Percentiles rank a stretch among this genome's conserved stretches.
Conservation (phyloP, 2,113 vertebrate species). For the Promerops cafer region DNA sequence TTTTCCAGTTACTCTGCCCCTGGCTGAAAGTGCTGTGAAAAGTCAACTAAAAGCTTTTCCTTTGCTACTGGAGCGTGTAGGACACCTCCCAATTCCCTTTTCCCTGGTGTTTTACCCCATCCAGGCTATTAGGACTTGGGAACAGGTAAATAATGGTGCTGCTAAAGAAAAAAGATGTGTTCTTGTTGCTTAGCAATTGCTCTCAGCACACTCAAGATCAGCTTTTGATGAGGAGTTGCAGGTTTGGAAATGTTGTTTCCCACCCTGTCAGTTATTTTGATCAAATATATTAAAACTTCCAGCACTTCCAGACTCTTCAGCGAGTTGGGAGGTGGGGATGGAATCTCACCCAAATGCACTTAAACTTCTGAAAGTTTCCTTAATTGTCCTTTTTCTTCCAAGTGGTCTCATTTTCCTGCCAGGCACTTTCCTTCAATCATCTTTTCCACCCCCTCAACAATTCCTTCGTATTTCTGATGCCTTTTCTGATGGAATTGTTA, state of each 20-base stretch:
- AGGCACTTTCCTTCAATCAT: neutral
- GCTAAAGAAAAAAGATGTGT: neutral
- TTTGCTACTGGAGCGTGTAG: neutral
- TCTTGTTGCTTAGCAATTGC: conserved; percentile 41
- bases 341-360: neutral
- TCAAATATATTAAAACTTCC: neutral
- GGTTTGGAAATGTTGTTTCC: neutral
- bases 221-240: neutral
- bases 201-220: neutral
- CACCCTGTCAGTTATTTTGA: neutral
- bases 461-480: rapidly evolving
- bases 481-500: neutral
- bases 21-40: neutral
- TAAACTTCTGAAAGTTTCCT: neutral
- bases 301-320: neutral
- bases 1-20: neutral
- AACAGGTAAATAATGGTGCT: conserved; percentile 1
- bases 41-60: neutral
- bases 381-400: neutral
- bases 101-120: neutral
- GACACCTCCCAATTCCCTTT: neutral
- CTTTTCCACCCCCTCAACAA: neutral
- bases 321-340: neutral
- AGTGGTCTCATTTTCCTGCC: neutral
- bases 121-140: neutral